These are phyloP conservation scores for Dasysyrphus albostriatus DNA, from an alignment of 2,888 invertebrate species.

Conservation along the genomic window DNA sequence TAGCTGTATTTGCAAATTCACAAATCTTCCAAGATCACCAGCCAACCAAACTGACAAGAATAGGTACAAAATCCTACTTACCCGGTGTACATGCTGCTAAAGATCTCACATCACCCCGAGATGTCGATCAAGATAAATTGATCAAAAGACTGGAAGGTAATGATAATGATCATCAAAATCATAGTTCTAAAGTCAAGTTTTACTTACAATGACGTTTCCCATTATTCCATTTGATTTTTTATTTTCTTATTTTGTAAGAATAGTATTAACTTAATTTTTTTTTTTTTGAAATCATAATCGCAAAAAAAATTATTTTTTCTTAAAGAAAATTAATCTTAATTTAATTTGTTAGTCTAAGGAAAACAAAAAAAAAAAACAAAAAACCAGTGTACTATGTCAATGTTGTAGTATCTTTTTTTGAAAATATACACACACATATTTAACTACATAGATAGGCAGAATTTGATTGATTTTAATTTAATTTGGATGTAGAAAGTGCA, in stretches of 20 bases:
- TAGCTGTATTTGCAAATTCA: conserved; percentile 83
- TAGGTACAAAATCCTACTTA: conserved; percentile 80
- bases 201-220: conserved; percentile 78
- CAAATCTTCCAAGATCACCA: conserved; percentile 84
- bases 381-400: conserved; percentile 44
- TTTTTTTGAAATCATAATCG: conserved; percentile 15
- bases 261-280: conserved; percentile 3
- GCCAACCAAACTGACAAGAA: conserved; percentile 82
- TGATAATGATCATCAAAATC: conserved; percentile 79
- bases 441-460: conserved; percentile 36
- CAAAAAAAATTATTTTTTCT: conserved; percentile 12
- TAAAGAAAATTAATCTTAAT: conserved; percentile 21
- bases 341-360: conserved; percentile 21
- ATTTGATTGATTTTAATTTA: conserved; percentile 50
- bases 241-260: conserved; percentile 11
- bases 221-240: conserved; percentile 51
- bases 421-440: conserved; percentile 31
- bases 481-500: conserved; percentile 29
- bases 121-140: conserved; percentile 82
- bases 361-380: conserved; percentile 30
- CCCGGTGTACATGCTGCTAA: conserved; percentile 81
- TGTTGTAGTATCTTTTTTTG: conserved; percentile 35
- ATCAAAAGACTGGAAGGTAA: conserved; percentile 84
- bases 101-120: conserved; percentile 78
- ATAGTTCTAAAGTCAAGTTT: conserved; percentile 81